Percentiles rank a stretch among this genome's conserved stretches.
These are phyloP conservation scores for Carabus problematicus DNA, from an alignment of 2,888 invertebrate genomes.

Conservation along the genomic window DNA sequence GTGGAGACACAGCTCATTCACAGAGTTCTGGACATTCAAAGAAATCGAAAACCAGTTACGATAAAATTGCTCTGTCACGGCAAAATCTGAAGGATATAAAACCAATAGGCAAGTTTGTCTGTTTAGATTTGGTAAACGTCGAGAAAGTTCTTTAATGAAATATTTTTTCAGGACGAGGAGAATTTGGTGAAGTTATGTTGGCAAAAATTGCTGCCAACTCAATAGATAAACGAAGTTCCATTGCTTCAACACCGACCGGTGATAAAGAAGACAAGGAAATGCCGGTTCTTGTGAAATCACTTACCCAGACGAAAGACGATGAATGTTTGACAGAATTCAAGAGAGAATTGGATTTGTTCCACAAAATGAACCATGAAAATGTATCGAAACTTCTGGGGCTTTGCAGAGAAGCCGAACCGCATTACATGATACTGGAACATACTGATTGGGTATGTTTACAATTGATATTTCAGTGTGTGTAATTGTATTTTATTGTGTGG, in stretches of 20 bases:
- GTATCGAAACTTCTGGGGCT: conserved; percentile 81
- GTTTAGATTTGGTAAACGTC: not conserved
- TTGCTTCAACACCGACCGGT: conserved; percentile 47
- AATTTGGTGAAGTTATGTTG: conserved; percentile 90
- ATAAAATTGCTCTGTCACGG: conserved; percentile 77
- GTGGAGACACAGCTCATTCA: conserved; percentile 70
- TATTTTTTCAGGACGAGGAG: conserved; percentile 75
- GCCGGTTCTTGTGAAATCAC: conserved; percentile 76
- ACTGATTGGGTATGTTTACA: conserved; percentile 84
- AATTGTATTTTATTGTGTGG: too few relatives aligned
- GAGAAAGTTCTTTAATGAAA: not conserved
- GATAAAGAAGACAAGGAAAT: conserved; percentile 58
- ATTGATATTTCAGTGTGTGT: too few relatives aligned
- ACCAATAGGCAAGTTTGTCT: conserved; percentile 61
- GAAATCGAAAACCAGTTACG: conserved; percentile 70
- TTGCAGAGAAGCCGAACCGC: conserved; percentile 84
- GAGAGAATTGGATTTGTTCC: conserved; percentile 86
- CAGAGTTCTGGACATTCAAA: conserved; percentile 66
- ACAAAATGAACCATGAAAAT: conserved; percentile 82
- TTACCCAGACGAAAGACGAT: conserved; percentile 81
- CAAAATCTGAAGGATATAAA: conserved; percentile 74
- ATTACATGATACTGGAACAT: conserved; percentile 87
- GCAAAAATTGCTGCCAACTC: conserved; percentile 64
- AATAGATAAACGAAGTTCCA: conserved; percentile 52
- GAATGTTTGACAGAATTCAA: conserved; percentile 82